Evolutionary conservation across 1,140 invertebrate species (phyloP), one percentile per base, ranked within the genome.

Genomic region (Holcopasites calliopsidis): DNA sequence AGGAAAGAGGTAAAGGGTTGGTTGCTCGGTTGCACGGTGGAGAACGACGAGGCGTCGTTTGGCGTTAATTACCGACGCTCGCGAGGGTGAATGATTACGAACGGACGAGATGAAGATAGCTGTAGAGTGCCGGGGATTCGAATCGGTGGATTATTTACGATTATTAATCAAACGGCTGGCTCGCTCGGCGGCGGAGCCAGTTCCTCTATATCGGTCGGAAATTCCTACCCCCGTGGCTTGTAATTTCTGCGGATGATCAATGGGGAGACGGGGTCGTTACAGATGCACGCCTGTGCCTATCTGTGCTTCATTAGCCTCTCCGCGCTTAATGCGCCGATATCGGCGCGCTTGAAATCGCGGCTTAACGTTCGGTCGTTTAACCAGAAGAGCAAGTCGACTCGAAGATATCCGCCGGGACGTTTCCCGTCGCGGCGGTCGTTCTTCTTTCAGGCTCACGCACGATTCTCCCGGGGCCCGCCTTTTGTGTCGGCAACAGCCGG

Each of bases 401-500:
- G 13, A 55, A 10, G 57, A 64, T 72, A 62, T 76, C 50, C 50
- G 40, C 13, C 40, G 5, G 23, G 50, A 71, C 40, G 50, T 72
- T 57, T 77, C 33, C 16, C 35, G 23, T 2, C 8, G 16, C 38
- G 38, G 55, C 55, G 40, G 70, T 50, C 21, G 8, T 44, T 42
- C 23, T 76, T 58, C 52, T 42, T 40, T 18, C 26, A 26, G 47
- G 18, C n/a, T n/a, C 38, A 77, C 76, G 70, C 73, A 21, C 16
- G 47, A 23, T 8, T 50, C 3, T 21, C 4, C 23, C n/a, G 4
- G 35, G 10, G n/a, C n/a, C 21, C 16, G 8, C 47, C 79, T 66
- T 57, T 50, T 33, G 61, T 75, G 85, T 85, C 81, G 79, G 10
- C 80, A 57, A 50, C 66, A 75, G 58, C 47, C 79, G 78, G 79